Evolutionary conservation across 1,140 invertebrate species (phyloP), one percentile per base, ranked within the genome.

Genomic region (Xylocopa sonorina): DNA sequence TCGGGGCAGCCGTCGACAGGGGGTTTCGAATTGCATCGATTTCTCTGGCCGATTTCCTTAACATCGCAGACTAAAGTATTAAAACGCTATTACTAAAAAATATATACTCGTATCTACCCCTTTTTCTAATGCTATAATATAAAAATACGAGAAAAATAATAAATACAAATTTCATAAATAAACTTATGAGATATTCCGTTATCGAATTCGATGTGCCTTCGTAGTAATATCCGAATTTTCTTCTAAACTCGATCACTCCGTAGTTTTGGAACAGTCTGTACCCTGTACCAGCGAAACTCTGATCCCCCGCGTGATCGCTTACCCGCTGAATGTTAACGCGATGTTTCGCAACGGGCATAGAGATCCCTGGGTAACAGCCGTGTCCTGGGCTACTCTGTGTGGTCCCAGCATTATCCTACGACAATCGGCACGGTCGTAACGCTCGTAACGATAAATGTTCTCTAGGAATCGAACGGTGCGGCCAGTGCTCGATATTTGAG

Each of bases 361-460:
- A 29, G 24, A 72, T 62, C 41, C n/a, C n/a, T n/a, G 14, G 41
- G 10, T n/a, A 43, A 57, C 27, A 72, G 12, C 46, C 53, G 21
- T 32, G 53, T 57, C 9, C n/a, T 24, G 21, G 16, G 16, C 62
- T 63, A 34, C 50, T 57, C 69, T 57, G 69, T 74, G 77, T 66
- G 69, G 77, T 79, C 77, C 16, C 12, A 0, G 34, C 41, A 41
- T 79, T 74, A 64, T 64, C 77, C 21, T 1, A 16, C 38, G 48
- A 71, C 77, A 48, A 57, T 64, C 60, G 50, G 58, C 32, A 78
- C 76, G 46, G 21, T 29, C 43, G 63, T 69, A 57, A 57, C 34
- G 57, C 66, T 78, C 76, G 64, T 73, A 73, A 78, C 66, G 57
- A 77, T 77, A 67, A 68, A 77, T 68, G 58, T 29, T 48, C 50